Evolutionary conservation across 2,888 invertebrate genomes (phyloP).

Genomic region (Adelphocoris suturalis): DNA sequence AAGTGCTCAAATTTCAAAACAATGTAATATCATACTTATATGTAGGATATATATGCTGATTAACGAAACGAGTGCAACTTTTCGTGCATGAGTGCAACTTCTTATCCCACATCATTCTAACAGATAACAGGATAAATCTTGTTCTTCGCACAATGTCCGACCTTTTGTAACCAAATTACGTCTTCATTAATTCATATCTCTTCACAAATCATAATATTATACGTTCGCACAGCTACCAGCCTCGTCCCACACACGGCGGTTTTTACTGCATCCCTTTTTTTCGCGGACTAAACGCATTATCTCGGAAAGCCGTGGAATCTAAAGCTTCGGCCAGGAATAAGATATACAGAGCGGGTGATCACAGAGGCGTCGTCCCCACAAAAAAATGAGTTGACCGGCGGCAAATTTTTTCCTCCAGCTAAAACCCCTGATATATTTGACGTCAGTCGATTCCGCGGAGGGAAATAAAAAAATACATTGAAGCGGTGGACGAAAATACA

Average conservation of each 20-base stretch:
- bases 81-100: too few species aligned
- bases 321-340: neutral
- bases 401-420: neutral
- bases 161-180: neutral
- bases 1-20: too few species aligned
- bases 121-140: too few species aligned
- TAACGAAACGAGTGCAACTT: too few species aligned
- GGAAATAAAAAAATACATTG: neutral
- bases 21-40: too few species aligned
- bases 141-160: neutral
- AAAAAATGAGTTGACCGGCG: neutral
- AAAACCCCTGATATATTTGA: slow-evolving; percentile 23
- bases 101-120: too few species aligned
- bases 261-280: neutral
- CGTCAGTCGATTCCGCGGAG: slow-evolving; percentile 10
- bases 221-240: neutral
- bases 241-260: neutral
- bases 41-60: too few species aligned
- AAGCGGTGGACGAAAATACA: neutral
- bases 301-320: neutral
- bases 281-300: neutral
- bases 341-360: neutral
- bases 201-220: slow-evolving; percentile 1
- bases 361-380: neutral
- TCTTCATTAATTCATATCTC: slow-evolving; percentile 10